phyloP scores from a whole-genome alignment of 2,797 vertebrate genomes.

The Tokudaia tokunoshimensis region DNA sequence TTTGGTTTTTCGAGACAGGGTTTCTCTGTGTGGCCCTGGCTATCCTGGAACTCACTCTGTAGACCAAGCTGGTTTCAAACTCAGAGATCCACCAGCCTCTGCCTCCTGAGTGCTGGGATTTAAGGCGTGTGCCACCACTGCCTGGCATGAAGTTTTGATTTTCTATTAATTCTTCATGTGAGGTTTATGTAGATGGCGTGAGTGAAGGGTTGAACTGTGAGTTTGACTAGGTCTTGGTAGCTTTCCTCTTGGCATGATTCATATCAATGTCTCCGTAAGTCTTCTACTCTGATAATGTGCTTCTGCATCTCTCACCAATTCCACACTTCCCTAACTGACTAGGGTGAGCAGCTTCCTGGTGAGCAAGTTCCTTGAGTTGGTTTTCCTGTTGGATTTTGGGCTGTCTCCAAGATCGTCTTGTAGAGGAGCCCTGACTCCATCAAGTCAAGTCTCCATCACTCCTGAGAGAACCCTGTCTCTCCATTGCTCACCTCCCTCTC shows the following conservation, averaged over 20 bases:
- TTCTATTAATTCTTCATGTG: slow-evolving; percentile 7
- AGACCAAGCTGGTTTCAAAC: background rate
- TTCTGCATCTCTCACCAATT: background rate
- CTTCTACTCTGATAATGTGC: background rate
- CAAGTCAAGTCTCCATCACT: background rate
- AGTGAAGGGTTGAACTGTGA: background rate
- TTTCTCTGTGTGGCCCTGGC: background rate
- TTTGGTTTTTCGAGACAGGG: background rate
- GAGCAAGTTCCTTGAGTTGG: background rate
- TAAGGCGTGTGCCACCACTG: background rate
- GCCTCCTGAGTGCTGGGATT: background rate
- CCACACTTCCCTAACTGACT: background rate
- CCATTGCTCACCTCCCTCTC: background rate
- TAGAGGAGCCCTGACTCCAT: background rate
- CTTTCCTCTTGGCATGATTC: background rate
- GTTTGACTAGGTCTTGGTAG: background rate
- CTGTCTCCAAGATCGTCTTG: background rate
- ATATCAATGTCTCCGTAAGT: background rate
- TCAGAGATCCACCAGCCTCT: background rate
- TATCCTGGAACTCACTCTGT: background rate
- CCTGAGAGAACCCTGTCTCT: background rate
- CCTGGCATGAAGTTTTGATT: background rate
- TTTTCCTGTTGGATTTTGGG: slow-evolving; percentile 27
- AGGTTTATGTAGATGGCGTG: background rate
- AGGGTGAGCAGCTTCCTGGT: background rate